Percentiles rank a stretch among this genome's conserved stretches.
Conservation (phyloP, 2,888 invertebrate genomes). For the Pristionchus maxplancki region DNA sequence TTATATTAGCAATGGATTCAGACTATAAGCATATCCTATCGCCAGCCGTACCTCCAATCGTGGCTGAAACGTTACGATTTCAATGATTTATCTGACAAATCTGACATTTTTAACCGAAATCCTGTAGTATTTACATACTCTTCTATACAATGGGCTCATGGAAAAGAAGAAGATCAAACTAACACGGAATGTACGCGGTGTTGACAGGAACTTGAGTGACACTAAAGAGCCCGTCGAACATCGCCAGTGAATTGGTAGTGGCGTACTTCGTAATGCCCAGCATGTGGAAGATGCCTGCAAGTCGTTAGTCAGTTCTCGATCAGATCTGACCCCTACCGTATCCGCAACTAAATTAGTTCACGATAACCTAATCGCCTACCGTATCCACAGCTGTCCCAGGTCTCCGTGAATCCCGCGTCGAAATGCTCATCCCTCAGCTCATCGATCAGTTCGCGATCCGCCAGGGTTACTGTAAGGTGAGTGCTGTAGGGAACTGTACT, state of each 20-base stretch:
- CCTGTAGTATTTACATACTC: too few relatives aligned
- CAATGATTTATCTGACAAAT: too few relatives aligned
- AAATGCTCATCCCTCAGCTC: not conserved
- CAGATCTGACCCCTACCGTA: not conserved
- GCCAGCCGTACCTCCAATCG: too few relatives aligned
- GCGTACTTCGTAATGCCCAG: slow-evolving; percentile 40
- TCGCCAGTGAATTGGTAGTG: not conserved
- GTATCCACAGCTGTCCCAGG: slow-evolving; percentile 31
- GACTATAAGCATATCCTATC: too few relatives aligned
- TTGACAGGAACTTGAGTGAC: not conserved
- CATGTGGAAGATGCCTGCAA: slow-evolving; percentile 2
- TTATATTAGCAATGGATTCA: too few relatives aligned
- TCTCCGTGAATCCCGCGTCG: not conserved
- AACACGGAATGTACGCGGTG: slow-evolving; percentile 12
- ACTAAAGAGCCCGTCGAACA: not conserved
- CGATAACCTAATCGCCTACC: not conserved
- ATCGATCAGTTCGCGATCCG: slow-evolving; percentile 1
- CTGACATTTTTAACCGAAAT: too few relatives aligned
- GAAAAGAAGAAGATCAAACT: too few relatives aligned
- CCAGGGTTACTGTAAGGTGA: not conserved
- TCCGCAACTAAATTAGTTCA: too few relatives aligned
- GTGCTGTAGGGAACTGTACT: not conserved
- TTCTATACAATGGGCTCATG: too few relatives aligned
- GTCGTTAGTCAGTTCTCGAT: not conserved
- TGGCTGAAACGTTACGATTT: too few relatives aligned